A percentile compares a stretch with the other conserved stretches of the same genome.
phyloP scores from a whole-genome alignment of 2,797 vertebrate genomes.

The Margarornis squamiger region DNA sequence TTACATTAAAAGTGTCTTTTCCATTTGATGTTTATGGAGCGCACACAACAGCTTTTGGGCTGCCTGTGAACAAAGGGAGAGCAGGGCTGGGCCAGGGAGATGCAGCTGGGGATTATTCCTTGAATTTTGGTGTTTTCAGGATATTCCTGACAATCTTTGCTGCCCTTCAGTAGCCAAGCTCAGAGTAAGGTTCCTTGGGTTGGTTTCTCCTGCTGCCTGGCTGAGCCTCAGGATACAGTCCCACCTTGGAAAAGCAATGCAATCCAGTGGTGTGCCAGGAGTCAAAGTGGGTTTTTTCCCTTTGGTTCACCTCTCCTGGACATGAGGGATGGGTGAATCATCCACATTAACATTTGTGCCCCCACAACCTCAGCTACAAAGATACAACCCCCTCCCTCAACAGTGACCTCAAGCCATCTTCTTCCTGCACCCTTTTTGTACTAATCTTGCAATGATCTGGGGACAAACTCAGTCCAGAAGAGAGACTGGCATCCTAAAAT shows the following conservation, averaged over 20 bases:
- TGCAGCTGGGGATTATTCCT: neutral
- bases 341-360: neutral
- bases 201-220: neutral
- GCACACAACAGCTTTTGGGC: neutral
- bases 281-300: rapidly evolving
- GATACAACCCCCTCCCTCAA: neutral
- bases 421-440: neutral
- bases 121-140: neutral
- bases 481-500: neutral
- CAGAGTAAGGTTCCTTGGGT: rapidly evolving
- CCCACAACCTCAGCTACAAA: neutral
- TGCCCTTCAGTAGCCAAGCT: neutral
- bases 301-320: neutral
- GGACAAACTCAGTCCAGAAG: neutral
- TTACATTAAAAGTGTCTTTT: constrained; percentile 56
- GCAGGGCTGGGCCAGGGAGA: neutral
- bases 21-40: constrained; percentile 6
- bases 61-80: neutral
- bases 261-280: neutral
- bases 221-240: neutral
- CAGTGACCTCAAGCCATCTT: rapidly evolving
- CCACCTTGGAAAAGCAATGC: neutral
- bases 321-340: neutral
- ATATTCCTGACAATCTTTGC: neutral
- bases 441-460: neutral